These are phyloP conservation scores for Nephrocerus scutellatus DNA, from an alignment of 2,888 invertebrate genomes.

Conservation along the genomic window DNA sequence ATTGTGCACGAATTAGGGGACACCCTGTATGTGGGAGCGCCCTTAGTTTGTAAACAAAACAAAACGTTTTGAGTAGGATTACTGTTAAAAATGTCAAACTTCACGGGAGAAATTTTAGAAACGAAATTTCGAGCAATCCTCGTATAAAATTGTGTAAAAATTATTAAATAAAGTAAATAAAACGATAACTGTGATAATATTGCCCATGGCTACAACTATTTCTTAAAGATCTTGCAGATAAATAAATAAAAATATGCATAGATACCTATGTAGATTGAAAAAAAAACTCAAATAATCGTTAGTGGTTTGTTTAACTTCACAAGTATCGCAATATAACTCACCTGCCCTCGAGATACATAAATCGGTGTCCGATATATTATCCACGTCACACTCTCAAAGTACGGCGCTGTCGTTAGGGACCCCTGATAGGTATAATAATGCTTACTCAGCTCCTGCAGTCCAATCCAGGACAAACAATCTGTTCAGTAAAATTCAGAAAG, in stretches of 20 bases:
- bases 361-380: constrained; percentile 65
- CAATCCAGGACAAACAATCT: constrained; percentile 65
- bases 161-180: no score
- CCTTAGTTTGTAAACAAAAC: no score
- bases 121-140: no score
- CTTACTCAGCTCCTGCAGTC: constrained; percentile 59
- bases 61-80: no score
- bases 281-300: not conserved
- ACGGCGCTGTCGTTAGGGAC: constrained; percentile 65
- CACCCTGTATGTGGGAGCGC: no score
- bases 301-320: not conserved
- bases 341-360: constrained; percentile 61
- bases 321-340: constrained; percentile 33
- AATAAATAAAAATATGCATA: not conserved
- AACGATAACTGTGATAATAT: no score
- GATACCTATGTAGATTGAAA: no score
- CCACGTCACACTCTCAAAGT: constrained; percentile 68
- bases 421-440: constrained; percentile 68
- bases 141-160: no score
- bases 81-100: no score
- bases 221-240: not conserved
- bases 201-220: no score
- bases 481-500: constrained; percentile 13
- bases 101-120: no score
- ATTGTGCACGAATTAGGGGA: no score